These are phyloP conservation scores for Drosophila neocordata DNA, from an alignment of 1,140 invertebrate genomes.

Conservation along the genomic window DNA sequence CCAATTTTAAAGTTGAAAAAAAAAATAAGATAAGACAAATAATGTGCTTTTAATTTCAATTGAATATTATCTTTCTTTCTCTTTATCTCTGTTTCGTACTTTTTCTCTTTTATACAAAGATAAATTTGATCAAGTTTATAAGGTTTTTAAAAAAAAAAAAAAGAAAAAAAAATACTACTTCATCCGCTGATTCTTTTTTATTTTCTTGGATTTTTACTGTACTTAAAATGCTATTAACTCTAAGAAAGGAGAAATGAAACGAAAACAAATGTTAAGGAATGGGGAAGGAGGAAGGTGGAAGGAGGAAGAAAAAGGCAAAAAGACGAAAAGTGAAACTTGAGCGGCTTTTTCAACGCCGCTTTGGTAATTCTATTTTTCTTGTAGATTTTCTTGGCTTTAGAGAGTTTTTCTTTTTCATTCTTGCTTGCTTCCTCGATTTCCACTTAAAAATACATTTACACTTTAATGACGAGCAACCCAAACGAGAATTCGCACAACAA, in stretches of 20 bases:
- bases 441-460: constrained; percentile 82
- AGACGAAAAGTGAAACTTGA: constrained; percentile 65
- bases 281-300: not conserved
- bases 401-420: constrained; percentile 14
- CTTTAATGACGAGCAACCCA: constrained; percentile 65
- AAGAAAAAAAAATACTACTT: not conserved
- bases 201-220: constrained; percentile 43
- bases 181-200: not conserved
- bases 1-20: not conserved
- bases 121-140: constrained; percentile 45
- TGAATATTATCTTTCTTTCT: constrained; percentile 24
- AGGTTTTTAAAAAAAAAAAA: constrained; percentile 5
- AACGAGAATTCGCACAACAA: constrained; percentile 9
- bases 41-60: constrained; percentile 60
- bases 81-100: constrained; percentile 9
- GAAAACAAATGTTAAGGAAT: not conserved
- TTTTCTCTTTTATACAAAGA: constrained; percentile 3
- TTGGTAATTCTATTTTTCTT: constrained; percentile 69
- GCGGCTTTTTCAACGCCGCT: constrained; percentile 66
- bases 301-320: not conserved
- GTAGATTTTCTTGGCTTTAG: constrained; percentile 21
- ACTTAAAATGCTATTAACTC: constrained; percentile 81
- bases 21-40: constrained; percentile 18
- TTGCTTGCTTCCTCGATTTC: constrained; percentile 18
- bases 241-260: constrained; percentile 17